Conservation (phyloP, 2,797 vertebrate species). For the Thamnophis elegans region DNA sequence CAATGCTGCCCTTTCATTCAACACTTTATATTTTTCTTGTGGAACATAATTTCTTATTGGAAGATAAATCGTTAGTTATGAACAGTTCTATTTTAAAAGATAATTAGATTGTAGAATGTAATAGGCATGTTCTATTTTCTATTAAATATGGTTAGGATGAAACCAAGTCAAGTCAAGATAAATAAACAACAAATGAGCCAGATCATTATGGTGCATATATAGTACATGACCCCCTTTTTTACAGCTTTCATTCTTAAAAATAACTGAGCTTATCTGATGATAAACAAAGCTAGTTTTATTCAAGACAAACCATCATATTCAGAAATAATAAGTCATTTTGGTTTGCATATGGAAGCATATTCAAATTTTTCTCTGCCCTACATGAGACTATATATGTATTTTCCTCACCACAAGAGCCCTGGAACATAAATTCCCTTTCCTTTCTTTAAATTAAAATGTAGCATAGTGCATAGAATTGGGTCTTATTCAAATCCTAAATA, state of each 20-base stretch:
- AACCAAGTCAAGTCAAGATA: conserved; percentile 29
- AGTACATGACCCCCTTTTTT: not conserved
- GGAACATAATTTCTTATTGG: not conserved
- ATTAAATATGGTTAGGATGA: conserved; percentile 49
- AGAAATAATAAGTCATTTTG: not conserved
- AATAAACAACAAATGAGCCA: not conserved
- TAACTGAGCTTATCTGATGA: not conserved
- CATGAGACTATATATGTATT: not conserved
- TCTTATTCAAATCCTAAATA: not conserved
- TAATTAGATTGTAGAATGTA: conserved; percentile 58
- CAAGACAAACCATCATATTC: not conserved
- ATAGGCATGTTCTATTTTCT: conserved; percentile 54
- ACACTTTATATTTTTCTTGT: not conserved
- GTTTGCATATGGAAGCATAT: not conserved
- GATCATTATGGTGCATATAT: not conserved
- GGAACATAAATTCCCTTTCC: not conserved
- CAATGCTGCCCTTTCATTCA: not conserved
- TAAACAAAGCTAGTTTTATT: not conserved
- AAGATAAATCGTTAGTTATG: not conserved
- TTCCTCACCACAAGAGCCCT: not conserved
- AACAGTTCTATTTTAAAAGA: conserved; percentile 40
- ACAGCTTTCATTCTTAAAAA: not conserved
- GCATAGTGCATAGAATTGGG: not conserved
- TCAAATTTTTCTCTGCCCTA: not conserved
- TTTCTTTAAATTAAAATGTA: not conserved